phyloP scores from a whole-genome alignment of 2,113 vertebrate genomes.

The Rattus rattus region DNA sequence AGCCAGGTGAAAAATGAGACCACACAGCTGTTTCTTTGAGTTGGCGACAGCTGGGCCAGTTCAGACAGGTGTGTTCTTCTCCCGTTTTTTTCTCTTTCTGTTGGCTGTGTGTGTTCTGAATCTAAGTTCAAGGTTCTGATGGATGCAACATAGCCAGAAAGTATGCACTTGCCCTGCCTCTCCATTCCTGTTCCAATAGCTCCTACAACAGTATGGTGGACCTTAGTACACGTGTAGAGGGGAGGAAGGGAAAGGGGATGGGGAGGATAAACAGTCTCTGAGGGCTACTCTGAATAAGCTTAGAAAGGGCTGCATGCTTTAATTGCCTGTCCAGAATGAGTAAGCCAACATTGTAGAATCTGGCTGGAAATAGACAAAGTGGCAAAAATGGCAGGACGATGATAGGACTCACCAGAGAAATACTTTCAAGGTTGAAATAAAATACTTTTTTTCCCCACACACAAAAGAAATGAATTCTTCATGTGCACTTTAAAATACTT shows the following conservation, averaged over 20 bases:
- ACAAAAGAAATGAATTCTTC: background rate
- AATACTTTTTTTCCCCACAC: background rate
- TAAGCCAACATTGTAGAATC: background rate
- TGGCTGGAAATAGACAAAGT: background rate
- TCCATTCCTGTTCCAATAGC: background rate
- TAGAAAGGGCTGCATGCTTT: background rate
- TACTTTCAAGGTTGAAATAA: background rate
- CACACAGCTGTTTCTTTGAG: background rate
- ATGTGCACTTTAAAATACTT: background rate
- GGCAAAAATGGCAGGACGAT: background rate
- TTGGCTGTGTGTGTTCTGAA: background rate
- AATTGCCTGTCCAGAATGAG: background rate
- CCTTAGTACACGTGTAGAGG: background rate
- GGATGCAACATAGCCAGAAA: background rate
- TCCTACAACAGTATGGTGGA: no score
- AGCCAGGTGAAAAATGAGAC: conserved; percentile 1
- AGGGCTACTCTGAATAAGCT: background rate
- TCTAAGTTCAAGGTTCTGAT: background rate
- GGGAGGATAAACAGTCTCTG: background rate
- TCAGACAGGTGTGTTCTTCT: background rate
- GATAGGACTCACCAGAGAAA: background rate
- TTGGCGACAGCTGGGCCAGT: background rate
- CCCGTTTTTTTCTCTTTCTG: background rate
- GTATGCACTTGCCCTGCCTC: no score
- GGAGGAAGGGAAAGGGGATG: fast-evolving